Conservation (phyloP, 2,797 vertebrate species). For the Pantherophis alleghaniensis region DNA sequence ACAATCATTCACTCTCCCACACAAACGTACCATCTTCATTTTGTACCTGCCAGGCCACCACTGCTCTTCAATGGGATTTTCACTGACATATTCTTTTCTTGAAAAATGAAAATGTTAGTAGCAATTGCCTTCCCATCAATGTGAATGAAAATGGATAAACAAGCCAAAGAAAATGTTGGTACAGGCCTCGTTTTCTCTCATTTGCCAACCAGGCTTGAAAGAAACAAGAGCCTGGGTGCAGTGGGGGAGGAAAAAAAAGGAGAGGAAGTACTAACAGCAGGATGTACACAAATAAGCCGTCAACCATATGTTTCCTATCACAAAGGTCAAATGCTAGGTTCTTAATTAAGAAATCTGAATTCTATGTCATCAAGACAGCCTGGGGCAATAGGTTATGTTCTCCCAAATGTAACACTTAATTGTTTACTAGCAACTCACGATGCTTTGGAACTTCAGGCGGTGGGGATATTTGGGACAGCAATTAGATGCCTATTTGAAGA, state of each 20-base stretch:
- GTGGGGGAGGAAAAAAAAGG: neutral
- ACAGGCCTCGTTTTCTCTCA: neutral
- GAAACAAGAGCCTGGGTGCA: neutral
- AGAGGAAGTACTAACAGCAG: neutral
- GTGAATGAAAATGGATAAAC: neutral
- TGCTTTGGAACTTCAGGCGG: conserved; percentile 8
- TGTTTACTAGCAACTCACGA: conserved; percentile 35
- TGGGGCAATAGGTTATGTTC: conserved; percentile 41
- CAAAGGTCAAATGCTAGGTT: conserved; percentile 58
- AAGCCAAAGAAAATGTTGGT: neutral
- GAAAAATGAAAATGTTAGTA: neutral
- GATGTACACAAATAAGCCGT: conserved; percentile 59
- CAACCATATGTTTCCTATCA: conserved; percentile 52
- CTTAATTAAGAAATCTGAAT: conserved; percentile 46
- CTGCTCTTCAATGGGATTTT: neutral
- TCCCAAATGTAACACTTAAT: conserved; percentile 17
- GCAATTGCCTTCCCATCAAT: neutral
- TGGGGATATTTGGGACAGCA: neutral
- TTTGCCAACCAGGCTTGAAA: neutral
- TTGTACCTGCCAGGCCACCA: neutral
- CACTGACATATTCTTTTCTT: neutral
- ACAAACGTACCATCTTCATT: neutral
- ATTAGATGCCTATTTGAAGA: neutral
- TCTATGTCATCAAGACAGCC: conserved; percentile 36
- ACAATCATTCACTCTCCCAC: neutral